phyloP scores from a whole-genome alignment of 2,113 vertebrate genomes.

The Menura novaehollandiae region DNA sequence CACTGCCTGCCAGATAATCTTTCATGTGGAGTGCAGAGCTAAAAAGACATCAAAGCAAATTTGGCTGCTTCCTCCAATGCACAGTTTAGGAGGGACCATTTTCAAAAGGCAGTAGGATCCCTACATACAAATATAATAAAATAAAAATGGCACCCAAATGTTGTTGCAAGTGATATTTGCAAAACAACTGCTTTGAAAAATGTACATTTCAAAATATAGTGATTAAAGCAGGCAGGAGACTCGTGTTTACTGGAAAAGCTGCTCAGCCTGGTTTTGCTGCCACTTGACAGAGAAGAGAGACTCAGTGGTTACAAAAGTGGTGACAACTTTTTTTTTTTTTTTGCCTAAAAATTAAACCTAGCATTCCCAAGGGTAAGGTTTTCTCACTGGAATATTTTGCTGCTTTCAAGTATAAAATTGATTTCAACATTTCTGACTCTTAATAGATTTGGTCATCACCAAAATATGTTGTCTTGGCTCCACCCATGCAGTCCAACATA shows the following conservation, averaged over 20 bases:
- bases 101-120: neutral
- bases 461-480: neutral
- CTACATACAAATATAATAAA: neutral
- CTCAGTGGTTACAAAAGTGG: neutral
- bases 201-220: neutral
- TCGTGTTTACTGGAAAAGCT: accelerated
- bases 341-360: neutral
- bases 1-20: neutral
- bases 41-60: neutral
- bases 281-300: neutral
- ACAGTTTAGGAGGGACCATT: neutral
- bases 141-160: neutral
- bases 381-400: neutral
- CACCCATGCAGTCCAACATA: accelerated
- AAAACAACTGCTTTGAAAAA: neutral
- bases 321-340: neutral
- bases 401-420: accelerated
- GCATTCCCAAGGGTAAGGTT: accelerated
- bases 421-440: neutral
- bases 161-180: neutral
- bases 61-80: neutral
- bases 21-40: neutral
- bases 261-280: neutral
- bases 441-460: neutral
- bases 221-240: neutral